Evolutionary conservation across 2,797 vertebrate species (phyloP).

Genomic region (Paedocypris micromegethes): DNA sequence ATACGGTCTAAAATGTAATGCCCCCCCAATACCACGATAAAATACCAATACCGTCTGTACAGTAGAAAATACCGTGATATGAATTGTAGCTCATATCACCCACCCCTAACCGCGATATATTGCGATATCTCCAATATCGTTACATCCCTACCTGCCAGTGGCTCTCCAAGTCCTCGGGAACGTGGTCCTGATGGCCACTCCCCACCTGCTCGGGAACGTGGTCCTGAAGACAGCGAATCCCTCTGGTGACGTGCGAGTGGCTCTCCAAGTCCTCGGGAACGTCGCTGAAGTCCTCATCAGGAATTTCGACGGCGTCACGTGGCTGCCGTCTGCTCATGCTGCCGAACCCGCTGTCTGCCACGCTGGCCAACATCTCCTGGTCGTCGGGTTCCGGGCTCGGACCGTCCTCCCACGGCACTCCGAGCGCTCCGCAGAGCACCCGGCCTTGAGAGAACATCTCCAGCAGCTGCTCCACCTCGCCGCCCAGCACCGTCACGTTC

Average conservation of each 20-base stretch:
- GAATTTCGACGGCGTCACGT: slow-evolving; percentile 47
- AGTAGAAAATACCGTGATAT: too few species aligned
- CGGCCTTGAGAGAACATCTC: slow-evolving; percentile 77
- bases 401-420: slow-evolving; percentile 67
- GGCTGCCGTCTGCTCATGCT: slow-evolving; percentile 44
- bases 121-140: too few species aligned
- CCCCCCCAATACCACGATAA: too few species aligned
- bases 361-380: slow-evolving; percentile 77
- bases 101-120: too few species aligned
- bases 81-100: too few species aligned
- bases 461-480: slow-evolving; percentile 85
- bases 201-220: too few species aligned
- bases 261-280: slow-evolving; percentile 37
- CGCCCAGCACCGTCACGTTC: slow-evolving; percentile 86
- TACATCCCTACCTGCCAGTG: too few species aligned
- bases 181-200: slow-evolving; percentile 31
- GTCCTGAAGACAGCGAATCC: too few species aligned
- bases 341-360: slow-evolving; percentile 75
- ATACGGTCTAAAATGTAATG: too few species aligned
- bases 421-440: slow-evolving; percentile 79
- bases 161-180: slow-evolving; percentile 36
- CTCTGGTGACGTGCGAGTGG: too few species aligned
- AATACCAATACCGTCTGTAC: too few species aligned
- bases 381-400: slow-evolving; percentile 57
- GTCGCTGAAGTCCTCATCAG: slow-evolving; percentile 72